These are phyloP conservation scores for Trinectes maculatus DNA, from an alignment of 2,113 vertebrate genomes.

Conservation along the genomic window DNA sequence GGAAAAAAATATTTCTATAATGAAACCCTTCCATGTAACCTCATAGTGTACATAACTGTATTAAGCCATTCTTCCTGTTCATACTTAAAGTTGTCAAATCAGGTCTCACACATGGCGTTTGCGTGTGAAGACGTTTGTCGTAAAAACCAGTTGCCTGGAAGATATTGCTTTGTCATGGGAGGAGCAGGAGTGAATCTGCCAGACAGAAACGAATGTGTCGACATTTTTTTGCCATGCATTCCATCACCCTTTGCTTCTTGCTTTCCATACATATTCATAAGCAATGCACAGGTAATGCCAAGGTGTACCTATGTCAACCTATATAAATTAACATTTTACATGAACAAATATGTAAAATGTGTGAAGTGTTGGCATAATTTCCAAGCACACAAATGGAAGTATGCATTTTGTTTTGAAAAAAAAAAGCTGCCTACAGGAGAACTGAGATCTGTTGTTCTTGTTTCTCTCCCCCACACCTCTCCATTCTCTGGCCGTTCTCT, in stretches of 20 bases:
- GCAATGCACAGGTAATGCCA: background rate
- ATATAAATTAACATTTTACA: too few species aligned
- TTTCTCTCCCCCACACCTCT: constrained; percentile 69
- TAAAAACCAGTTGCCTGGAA: constrained; percentile 14
- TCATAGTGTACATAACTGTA: background rate
- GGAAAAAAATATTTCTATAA: background rate
- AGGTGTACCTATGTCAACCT: background rate
- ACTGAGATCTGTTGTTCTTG: constrained; percentile 73
- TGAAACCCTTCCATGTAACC: background rate
- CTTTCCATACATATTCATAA: background rate
- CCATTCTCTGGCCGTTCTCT: constrained; percentile 77
- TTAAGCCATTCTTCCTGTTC: constrained; percentile 4
- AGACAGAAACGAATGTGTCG: constrained; percentile 17
- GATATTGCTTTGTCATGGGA: constrained; percentile 13
- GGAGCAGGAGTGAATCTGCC: constrained; percentile 36
- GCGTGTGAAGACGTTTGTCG: background rate
- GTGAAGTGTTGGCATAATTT: constrained; percentile 32
- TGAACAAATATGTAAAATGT: too few species aligned
- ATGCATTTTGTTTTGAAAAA: constrained; percentile 44
- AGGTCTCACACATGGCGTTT: too few species aligned
- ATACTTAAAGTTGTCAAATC: constrained; percentile 3
- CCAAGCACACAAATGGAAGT: constrained; percentile 31
- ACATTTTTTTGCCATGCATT: constrained; percentile 33
- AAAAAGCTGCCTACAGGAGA: constrained; percentile 24
- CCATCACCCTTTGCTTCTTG: constrained; percentile 7